Evolutionary conservation across 2,888 invertebrate genomes (phyloP).

Genomic region (Euphydryas editha): DNA sequence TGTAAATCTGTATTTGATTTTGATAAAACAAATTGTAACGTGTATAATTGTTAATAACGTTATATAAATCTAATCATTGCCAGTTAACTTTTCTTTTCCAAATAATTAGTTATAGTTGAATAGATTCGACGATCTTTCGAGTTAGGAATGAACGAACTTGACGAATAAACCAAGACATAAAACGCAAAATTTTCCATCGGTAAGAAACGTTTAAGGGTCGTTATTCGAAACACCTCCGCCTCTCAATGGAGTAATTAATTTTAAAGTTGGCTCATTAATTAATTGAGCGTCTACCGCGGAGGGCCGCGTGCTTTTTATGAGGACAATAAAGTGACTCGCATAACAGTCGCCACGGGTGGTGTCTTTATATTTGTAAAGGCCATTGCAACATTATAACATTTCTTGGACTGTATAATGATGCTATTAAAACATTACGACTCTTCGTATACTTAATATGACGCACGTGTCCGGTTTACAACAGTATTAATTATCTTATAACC

Average conservation of each 20-base stretch:
- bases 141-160: constrained; percentile 36
- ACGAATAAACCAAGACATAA: constrained; percentile 39
- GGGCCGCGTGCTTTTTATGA: constrained; percentile 74
- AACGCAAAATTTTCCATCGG: constrained; percentile 60
- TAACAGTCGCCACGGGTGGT: constrained; percentile 60
- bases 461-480: constrained; percentile 29
- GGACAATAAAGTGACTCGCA: constrained; percentile 63
- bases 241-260: constrained; percentile 69
- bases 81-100: neutral
- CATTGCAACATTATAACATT: constrained; percentile 45
- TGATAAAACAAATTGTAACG: neutral
- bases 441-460: constrained; percentile 31
- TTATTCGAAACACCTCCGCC: constrained; percentile 62
- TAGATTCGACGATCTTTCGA: constrained; percentile 11
- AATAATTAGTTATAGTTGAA: neutral
- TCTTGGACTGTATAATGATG: constrained; percentile 40
- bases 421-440: constrained; percentile 41
- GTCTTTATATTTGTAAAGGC: constrained; percentile 52
- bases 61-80: neutral
- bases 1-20: too few species aligned
- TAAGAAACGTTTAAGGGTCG: constrained; percentile 56
- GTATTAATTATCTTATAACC: neutral
- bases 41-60: neutral
- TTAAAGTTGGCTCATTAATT: constrained; percentile 76
- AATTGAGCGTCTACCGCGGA: constrained; percentile 69